Conservation (phyloP, 1,140 invertebrate genomes). For the Zophobas morio region DNA sequence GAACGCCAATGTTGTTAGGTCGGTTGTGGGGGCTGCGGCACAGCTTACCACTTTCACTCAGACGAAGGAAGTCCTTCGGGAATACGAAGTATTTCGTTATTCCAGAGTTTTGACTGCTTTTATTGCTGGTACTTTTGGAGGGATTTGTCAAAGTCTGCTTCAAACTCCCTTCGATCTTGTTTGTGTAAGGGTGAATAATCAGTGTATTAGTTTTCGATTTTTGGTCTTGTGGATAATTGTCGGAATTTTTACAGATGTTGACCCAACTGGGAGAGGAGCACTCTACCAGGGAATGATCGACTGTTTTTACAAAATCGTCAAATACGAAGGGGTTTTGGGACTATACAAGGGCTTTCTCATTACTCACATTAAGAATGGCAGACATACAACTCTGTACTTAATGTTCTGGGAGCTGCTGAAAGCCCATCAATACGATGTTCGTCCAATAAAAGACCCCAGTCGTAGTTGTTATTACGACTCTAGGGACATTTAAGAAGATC, state of each 20-base stretch:
- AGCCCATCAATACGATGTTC: too few relatives aligned
- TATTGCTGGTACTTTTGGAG: conserved; percentile 84
- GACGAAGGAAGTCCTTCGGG: conserved; percentile 75
- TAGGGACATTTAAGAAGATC: too few relatives aligned
- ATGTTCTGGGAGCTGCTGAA: too few relatives aligned
- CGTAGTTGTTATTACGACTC: too few relatives aligned
- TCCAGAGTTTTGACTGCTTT: conserved; percentile 81
- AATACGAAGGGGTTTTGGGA: conserved; percentile 81
- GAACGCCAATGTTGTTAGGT: conserved; percentile 80
- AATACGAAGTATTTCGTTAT: conserved; percentile 71
- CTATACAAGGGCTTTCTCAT: conserved; percentile 81
- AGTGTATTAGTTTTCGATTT: conserved; percentile 73
- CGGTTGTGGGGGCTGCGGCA: conserved; percentile 86
- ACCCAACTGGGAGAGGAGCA: conserved; percentile 73
- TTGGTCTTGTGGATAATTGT: background rate
- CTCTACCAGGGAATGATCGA: conserved; percentile 81
- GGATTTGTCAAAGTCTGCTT: conserved; percentile 83
- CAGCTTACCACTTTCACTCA: conserved; percentile 89
- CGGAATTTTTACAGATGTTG: conserved; percentile 68
- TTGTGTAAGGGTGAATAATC: conserved; percentile 92
- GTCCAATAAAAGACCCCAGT: too few relatives aligned
- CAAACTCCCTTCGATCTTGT: conserved; percentile 95
- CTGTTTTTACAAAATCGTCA: conserved; percentile 81
- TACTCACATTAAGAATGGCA: too few relatives aligned
- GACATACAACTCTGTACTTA: too few relatives aligned